phyloP scores from a whole-genome alignment of 1,140 invertebrate species.

The Sitodiplosis mosellana region DNA sequence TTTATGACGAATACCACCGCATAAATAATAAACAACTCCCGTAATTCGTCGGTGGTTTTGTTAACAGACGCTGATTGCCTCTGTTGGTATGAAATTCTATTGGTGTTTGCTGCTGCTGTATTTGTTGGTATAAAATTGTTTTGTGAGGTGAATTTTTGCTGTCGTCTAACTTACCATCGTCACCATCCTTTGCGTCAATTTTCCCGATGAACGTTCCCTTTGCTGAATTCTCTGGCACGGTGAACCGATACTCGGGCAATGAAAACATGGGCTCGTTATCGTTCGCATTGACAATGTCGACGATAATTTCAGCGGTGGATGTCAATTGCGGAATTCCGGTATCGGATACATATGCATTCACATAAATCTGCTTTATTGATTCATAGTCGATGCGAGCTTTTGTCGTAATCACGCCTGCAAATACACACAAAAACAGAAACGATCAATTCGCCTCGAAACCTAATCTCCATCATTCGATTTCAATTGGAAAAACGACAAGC shows the following conservation, averaged over 20 bases:
- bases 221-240: slow-evolving; percentile 54
- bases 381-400: slow-evolving; percentile 71
- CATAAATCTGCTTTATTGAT: slow-evolving; percentile 48
- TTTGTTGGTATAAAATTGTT: too few species aligned
- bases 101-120: too few species aligned
- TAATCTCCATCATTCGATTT: too few species aligned
- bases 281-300: slow-evolving; percentile 69
- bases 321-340: slow-evolving; percentile 64
- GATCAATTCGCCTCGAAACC: not conserved
- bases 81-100: too few species aligned
- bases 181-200: slow-evolving; percentile 53
- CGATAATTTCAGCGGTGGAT: slow-evolving; percentile 49
- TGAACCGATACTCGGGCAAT: slow-evolving; percentile 42
- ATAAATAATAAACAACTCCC: too few species aligned
- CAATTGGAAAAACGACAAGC: not conserved
- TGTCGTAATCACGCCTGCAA: slow-evolving; percentile 55
- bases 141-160: too few species aligned
- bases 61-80: too few species aligned
- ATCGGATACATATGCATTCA: slow-evolving; percentile 64
- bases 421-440: slow-evolving; percentile 3
- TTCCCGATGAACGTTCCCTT: slow-evolving; percentile 44
- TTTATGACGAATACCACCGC: too few species aligned
- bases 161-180: slow-evolving; percentile 33
- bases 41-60: too few species aligned
- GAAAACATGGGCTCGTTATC: slow-evolving; percentile 69